Conservation (phyloP, 2,113 vertebrate genomes). For the Prionailurus viverrinus region DNA sequence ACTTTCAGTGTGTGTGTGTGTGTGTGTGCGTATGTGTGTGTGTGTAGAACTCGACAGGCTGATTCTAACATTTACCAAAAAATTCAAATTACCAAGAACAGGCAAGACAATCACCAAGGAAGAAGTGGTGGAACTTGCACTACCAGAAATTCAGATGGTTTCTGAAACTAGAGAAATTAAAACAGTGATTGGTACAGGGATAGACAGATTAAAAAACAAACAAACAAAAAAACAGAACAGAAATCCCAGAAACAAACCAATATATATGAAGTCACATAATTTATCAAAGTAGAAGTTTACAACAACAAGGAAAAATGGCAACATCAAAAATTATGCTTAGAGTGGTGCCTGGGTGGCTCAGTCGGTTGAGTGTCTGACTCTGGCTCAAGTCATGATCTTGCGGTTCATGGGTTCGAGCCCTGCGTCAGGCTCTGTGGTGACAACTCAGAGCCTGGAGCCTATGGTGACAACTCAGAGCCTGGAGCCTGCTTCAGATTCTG, state of each 20-base stretch:
- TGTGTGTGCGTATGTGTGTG: background rate
- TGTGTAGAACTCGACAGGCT: background rate
- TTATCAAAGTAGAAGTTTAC: background rate
- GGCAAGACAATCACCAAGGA: background rate
- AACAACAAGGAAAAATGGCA: background rate
- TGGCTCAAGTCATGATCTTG: too few species aligned
- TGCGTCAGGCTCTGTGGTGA: too few species aligned
- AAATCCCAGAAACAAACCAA: background rate
- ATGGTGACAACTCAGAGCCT: too few species aligned
- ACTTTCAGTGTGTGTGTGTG: background rate
- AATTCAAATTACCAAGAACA: background rate
- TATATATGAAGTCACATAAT: background rate
- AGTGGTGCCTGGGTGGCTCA: too few species aligned
- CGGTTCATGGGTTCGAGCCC: too few species aligned
- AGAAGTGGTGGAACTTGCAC: background rate
- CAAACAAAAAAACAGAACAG: background rate
- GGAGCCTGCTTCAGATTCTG: too few species aligned
- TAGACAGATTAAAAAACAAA: background rate
- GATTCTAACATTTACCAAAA: background rate
- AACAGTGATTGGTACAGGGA: background rate
- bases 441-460: too few species aligned
- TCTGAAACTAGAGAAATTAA: background rate
- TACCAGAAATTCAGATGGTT: background rate
- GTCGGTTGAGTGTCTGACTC: too few species aligned
- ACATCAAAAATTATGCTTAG: background rate